Percentiles rank a stretch among this genome's conserved stretches.
phyloP scores from a whole-genome alignment of 2,888 invertebrate genomes.

The Lagria hirta region DNA sequence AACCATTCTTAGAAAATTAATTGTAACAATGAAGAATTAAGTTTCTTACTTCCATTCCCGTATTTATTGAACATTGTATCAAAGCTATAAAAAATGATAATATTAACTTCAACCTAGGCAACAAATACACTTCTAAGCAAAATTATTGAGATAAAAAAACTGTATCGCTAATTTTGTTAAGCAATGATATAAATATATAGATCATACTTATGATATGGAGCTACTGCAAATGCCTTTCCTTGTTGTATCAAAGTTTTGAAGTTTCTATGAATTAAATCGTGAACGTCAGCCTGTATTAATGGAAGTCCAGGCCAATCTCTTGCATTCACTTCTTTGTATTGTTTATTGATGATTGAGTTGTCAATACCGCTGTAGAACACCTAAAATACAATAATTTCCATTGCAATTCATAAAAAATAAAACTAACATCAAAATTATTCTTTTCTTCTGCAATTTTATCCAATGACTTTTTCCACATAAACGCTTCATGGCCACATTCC shows the following conservation, averaged over 20 bases:
- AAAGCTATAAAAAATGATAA: too few relatives aligned
- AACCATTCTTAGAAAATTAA: too few relatives aligned
- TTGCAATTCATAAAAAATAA: background rate
- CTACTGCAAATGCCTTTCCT: background rate
- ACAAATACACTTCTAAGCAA: too few relatives aligned
- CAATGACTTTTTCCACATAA: conserved; percentile 11
- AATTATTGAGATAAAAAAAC: too few relatives aligned
- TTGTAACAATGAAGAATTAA: too few relatives aligned
- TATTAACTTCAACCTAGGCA: too few relatives aligned
- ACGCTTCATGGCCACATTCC: conserved; percentile 13
- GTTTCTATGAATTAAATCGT: conserved; percentile 17
- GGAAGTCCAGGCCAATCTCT: conserved; percentile 15
- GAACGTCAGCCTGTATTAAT: conserved; percentile 11
- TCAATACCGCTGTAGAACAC: conserved; percentile 11
- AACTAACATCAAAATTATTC: conserved; percentile 10
- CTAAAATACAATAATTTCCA: conserved; percentile 5
- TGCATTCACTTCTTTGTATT: conserved; percentile 2
- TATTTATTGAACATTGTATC: too few relatives aligned
- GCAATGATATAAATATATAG: background rate
- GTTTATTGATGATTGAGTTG: conserved; percentile 3
- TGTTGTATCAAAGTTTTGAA: conserved; percentile 9
- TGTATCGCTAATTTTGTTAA: too few relatives aligned
- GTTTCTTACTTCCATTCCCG: too few relatives aligned
- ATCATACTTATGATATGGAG: too few relatives aligned
- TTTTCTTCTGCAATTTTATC: conserved; percentile 9